Percentiles rank a stretch among this genome's conserved stretches.
These are phyloP conservation scores for Lamellibrachia luymesi DNA, from an alignment of 1,140 invertebrate genomes.

Conservation along the genomic window DNA sequence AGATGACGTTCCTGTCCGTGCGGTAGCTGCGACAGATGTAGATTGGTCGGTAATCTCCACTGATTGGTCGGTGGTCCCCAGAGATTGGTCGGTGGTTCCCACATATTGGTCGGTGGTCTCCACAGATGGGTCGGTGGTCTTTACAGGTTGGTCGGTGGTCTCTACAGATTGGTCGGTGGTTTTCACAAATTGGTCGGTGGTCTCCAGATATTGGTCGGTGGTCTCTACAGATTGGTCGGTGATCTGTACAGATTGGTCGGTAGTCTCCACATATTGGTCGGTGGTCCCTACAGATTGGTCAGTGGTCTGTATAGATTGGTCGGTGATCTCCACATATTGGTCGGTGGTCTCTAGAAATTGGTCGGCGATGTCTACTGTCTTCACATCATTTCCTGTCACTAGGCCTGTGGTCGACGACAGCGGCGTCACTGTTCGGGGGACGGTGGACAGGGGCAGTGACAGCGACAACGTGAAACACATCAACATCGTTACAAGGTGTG, in stretches of 20 bases:
- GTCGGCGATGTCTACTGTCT: neutral
- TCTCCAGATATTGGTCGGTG: neutral
- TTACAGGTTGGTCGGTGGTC: neutral
- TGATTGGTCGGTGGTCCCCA: neutral
- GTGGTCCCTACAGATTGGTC: neutral
- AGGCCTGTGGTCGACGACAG: neutral
- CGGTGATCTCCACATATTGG: neutral
- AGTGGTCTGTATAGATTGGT: neutral
- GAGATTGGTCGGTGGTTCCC: no score
- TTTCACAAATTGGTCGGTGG: no score
- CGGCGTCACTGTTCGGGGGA: neutral
- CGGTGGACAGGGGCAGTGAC: neutral
- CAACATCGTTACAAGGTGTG: neutral
- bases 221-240: neutral
- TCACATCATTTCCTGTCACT: neutral
- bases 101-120: neutral
- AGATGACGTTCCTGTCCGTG: neutral
- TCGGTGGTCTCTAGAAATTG: neutral
- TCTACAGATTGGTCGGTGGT: neutral
- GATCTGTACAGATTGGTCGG: neutral
- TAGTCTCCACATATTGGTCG: neutral
- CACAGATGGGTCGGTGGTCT: neutral
- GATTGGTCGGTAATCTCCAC: neutral
- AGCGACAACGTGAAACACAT: neutral
- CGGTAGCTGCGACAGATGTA: neutral